Evolutionary conservation across 1,140 invertebrate species (phyloP).

Genomic region (Hyles euphorbiae): DNA sequence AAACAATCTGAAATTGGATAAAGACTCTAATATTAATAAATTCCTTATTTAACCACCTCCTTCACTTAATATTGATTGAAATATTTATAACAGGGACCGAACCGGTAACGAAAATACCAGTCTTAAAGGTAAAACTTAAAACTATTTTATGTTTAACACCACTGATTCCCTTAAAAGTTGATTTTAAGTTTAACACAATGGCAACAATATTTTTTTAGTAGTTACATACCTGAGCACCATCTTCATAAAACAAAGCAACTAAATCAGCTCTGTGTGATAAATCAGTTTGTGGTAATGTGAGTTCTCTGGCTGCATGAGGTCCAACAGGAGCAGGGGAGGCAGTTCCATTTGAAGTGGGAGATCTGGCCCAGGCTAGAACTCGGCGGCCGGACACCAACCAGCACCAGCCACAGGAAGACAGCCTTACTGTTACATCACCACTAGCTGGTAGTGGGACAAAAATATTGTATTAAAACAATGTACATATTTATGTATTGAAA

Average conservation of each 20-base stretch:
- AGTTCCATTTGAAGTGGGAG: slow-evolving; percentile 18
- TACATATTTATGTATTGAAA: neutral
- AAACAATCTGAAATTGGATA: neutral
- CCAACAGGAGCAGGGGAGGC: slow-evolving; percentile 14
- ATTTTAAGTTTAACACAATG: no score
- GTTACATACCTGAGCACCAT: slow-evolving; percentile 77
- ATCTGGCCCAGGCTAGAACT: slow-evolving; percentile 90
- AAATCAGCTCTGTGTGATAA: slow-evolving; percentile 93
- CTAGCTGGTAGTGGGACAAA: slow-evolving; percentile 65
- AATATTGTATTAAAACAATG: neutral
- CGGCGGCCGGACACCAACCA: slow-evolving; percentile 92
- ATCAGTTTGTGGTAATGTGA: slow-evolving; percentile 93
- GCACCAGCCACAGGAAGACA: slow-evolving; percentile 75
- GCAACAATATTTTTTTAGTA: no score
- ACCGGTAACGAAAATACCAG: no score
- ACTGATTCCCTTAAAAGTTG: no score
- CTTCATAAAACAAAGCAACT: slow-evolving; percentile 85
- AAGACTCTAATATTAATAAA: neutral
- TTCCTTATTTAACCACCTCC: neutral
- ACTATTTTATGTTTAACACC: no score
- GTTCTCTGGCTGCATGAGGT: slow-evolving; percentile 75
- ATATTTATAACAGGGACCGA: no score
- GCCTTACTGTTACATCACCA: slow-evolving; percentile 72
- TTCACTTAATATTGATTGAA: no score
- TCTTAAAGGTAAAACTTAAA: no score